Percentiles rank a stretch among this genome's conserved stretches.
Conservation (phyloP, 64 coral and sea anemone genomes). For the Hydrozoanthus tunicans region DNA sequence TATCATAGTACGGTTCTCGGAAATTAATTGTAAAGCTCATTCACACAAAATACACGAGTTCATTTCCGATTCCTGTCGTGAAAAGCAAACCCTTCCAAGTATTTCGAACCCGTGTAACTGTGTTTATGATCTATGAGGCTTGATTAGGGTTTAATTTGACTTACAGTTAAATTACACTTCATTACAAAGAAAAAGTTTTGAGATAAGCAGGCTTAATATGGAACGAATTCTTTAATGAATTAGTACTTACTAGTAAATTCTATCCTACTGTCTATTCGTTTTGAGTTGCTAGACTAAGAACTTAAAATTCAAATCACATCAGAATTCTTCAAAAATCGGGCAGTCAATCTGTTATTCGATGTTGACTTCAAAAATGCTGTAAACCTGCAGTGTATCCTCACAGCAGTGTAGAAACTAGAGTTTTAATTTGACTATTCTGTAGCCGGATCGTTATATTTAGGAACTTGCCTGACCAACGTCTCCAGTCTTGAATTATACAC, state of each 20-base stretch:
- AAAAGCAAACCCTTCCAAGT: not conserved
- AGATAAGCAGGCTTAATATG: not conserved
- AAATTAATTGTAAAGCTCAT: conserved; percentile 15
- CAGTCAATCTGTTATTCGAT: too few species aligned
- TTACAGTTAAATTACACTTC: not conserved
- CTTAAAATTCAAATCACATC: not conserved
- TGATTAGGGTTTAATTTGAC: not conserved
- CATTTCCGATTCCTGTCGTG: not conserved
- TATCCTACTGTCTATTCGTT: not conserved
- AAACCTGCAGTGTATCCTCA: not conserved
- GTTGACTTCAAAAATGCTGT: not conserved
- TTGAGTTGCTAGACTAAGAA: not conserved
- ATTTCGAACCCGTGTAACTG: not conserved
- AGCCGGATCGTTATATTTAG: too few species aligned
- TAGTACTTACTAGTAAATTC: not conserved
- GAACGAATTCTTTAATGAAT: not conserved
- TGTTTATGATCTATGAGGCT: not conserved
- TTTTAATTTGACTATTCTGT: too few species aligned
- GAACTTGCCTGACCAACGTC: too few species aligned
- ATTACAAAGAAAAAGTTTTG: too few species aligned
- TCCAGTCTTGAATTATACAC: too few species aligned
- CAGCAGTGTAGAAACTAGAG: too few species aligned
- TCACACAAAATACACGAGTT: not conserved
- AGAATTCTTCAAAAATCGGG: not conserved
- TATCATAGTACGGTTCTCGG: not conserved